Conservation (phyloP, 2,888 invertebrate species). For the Laothoe populi region DNA sequence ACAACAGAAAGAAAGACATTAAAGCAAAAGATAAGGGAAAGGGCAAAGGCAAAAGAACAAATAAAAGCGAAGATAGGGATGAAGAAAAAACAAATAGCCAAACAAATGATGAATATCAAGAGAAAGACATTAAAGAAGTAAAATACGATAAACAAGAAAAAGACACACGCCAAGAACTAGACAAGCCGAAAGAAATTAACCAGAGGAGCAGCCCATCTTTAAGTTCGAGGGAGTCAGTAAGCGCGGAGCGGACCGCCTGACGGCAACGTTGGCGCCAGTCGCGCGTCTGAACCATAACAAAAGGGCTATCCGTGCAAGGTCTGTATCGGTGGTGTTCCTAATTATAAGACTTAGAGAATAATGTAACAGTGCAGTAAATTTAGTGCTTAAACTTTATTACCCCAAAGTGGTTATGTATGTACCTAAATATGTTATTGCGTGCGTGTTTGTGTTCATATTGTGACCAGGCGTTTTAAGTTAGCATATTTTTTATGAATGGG, state of each 20-base stretch:
- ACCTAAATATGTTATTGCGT: background rate
- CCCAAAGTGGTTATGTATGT: background rate
- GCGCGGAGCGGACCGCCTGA: background rate
- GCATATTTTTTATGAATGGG: background rate
- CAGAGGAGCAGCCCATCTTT: background rate
- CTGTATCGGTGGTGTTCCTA: conserved; percentile 1
- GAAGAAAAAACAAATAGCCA: background rate
- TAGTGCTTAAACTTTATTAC: background rate
- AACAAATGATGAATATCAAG: background rate
- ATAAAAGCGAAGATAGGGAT: background rate
- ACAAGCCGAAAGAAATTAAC: background rate
- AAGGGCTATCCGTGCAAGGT: background rate
- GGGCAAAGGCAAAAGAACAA: background rate
- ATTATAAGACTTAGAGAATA: background rate
- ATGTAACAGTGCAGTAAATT: background rate
- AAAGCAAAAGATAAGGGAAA: background rate
- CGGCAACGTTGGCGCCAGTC: background rate
- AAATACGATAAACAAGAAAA: background rate
- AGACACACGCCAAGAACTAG: background rate
- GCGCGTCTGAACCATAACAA: background rate
- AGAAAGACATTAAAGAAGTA: background rate
- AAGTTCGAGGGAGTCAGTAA: background rate
- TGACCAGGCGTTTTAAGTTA: background rate
- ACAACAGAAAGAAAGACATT: background rate
- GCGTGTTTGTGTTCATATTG: background rate